Conservation (phyloP, 2,888 invertebrate species). For the Chymomyza procnemis region DNA sequence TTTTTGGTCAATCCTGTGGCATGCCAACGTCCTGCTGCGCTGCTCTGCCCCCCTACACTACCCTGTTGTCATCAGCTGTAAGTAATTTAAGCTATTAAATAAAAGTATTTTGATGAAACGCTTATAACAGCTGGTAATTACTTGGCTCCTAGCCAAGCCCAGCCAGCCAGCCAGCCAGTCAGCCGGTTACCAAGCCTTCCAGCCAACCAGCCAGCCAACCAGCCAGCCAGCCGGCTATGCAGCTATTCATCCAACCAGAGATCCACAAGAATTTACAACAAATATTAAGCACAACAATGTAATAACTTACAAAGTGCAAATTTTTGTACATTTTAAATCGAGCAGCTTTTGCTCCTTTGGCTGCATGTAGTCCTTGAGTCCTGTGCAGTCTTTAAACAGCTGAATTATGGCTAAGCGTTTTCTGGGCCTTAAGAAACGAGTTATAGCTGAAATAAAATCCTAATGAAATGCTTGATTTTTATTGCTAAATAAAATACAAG, state of each 20-base stretch:
- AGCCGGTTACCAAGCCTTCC: too few relatives aligned
- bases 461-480: too few relatives aligned
- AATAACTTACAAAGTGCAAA: background rate
- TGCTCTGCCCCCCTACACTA: background rate
- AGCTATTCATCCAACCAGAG: background rate
- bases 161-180: background rate
- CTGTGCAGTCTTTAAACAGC: background rate
- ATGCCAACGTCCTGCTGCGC: background rate
- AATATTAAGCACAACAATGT: background rate
- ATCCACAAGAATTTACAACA: background rate
- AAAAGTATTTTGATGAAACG: conserved; percentile 15
- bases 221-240: too few relatives aligned
- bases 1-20: background rate
- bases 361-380: background rate
- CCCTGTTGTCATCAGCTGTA: conserved; percentile 2
- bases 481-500: too few relatives aligned
- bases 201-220: conserved; percentile 9
- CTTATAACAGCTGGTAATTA: conserved; percentile 18
- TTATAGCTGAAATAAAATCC: too few relatives aligned
- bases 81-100: conserved; percentile 31
- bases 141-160: conserved; percentile 17
- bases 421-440: too few relatives aligned
- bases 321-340: background rate
- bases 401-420: background rate
- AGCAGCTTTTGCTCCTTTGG: too few relatives aligned